phyloP scores from a whole-genome alignment of 2,888 invertebrate species.

The Cotesia congregata region DNA sequence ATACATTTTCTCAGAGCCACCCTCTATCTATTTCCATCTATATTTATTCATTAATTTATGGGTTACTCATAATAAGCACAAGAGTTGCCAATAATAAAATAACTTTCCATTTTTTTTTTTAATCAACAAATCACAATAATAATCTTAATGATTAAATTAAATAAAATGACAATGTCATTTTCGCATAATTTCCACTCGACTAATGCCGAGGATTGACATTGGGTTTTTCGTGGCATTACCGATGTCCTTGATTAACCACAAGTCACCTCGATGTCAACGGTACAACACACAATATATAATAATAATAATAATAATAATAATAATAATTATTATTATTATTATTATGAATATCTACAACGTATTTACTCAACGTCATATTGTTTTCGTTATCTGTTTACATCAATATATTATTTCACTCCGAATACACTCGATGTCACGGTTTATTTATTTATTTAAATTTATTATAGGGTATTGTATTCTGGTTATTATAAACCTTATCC shows the following conservation, averaged over 20 bases:
- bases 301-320: background rate
- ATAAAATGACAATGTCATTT: background rate
- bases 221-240: slow-evolving; percentile 20
- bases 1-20: background rate
- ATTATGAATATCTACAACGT: background rate
- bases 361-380: background rate
- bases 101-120: no score
- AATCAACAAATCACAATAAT: background rate
- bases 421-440: background rate
- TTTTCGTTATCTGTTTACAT: background rate
- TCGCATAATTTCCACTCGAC: background rate
- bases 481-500: no score
- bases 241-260: slow-evolving; percentile 3
- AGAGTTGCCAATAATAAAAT: no score
- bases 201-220: background rate
- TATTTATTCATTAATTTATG: no score
- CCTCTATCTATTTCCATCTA: no score
- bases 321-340: no score
- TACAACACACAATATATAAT: background rate
- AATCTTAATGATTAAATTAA: background rate
- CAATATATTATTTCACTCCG: background rate
- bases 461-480: background rate
- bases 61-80: no score
- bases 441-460: background rate
- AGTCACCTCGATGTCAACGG: background rate